Evolutionary conservation across 2,888 invertebrate species (phyloP).

Genomic region (Hydropsyche betteni): DNA sequence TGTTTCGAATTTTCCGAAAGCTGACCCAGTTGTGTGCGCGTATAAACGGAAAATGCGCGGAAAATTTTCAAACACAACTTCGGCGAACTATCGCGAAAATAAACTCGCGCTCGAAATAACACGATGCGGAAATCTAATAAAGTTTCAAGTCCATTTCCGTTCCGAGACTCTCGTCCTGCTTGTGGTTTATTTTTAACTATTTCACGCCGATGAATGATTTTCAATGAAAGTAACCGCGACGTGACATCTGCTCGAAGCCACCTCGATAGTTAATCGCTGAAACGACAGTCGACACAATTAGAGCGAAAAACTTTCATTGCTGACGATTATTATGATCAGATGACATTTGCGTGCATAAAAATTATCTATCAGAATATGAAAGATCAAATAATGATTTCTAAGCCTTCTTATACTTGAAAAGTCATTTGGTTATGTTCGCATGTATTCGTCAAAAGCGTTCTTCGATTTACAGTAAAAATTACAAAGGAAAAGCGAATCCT

Average conservation of each 20-base stretch:
- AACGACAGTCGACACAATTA: conserved; percentile 9
- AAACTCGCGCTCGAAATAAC: conserved; percentile 18
- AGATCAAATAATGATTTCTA: neutral
- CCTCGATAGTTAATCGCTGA: conserved; percentile 17
- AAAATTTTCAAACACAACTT: conserved; percentile 17
- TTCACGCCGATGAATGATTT: neutral
- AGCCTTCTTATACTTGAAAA: too few species aligned
- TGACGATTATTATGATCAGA: neutral
- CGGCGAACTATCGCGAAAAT: conserved; percentile 20
- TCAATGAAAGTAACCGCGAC: conserved; percentile 5
- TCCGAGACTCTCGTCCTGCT: too few species aligned
- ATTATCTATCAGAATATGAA: neutral
- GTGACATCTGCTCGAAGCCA: neutral
- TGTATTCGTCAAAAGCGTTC: neutral
- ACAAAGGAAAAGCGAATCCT: neutral
- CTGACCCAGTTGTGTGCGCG: conserved; percentile 23
- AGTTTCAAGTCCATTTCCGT: too few species aligned
- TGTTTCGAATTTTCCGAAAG: conserved; percentile 31
- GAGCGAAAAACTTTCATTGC: conserved; percentile 22
- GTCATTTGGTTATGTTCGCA: neutral
- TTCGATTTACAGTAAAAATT: conserved; percentile 24
- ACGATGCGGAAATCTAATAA: conserved; percentile 14
- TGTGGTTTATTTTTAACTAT: too few species aligned
- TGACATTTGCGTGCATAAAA: neutral
- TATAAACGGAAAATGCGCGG: conserved; percentile 10